Conservation (phyloP, 92 coral and sea anemone genomes). For the Pocillopora meandrina region DNA sequence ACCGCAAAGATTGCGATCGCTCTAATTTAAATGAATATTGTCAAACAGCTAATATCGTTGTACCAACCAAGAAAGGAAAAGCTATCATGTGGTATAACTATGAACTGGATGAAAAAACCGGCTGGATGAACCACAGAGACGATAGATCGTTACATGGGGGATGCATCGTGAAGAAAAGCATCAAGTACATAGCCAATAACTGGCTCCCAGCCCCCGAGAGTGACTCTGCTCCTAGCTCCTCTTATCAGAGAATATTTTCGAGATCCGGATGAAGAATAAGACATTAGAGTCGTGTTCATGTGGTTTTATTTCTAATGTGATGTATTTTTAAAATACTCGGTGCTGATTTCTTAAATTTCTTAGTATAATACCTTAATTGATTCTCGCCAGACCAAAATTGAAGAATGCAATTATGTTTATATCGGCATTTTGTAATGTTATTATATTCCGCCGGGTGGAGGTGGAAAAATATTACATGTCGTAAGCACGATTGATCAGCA, state of each 20-base stretch:
- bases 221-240: constrained; percentile 75
- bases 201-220: constrained; percentile 96
- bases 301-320: too few species aligned
- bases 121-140: constrained; percentile 93
- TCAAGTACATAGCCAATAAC: constrained; percentile 92
- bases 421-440: too few species aligned
- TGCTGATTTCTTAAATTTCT: too few species aligned
- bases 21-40: constrained; percentile 91
- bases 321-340: too few species aligned
- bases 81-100: constrained; percentile 99
- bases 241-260: constrained; percentile 65
- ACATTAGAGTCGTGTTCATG: too few species aligned
- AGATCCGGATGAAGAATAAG: constrained; percentile 29
- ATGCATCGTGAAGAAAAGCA: constrained; percentile 87
- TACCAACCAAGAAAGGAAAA: constrained; percentile 91
- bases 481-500: too few species aligned
- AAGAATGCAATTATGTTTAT: too few species aligned
- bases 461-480: too few species aligned
- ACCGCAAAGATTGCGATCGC: constrained; percentile 80
- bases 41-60: constrained; percentile 80
- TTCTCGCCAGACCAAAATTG: too few species aligned
- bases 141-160: constrained; percentile 94
- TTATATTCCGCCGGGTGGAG: too few species aligned
- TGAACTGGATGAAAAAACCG: constrained; percentile 75
- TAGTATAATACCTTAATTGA: too few species aligned